Evolutionary conservation across 2,888 invertebrate species (phyloP), one percentile per base, ranked within the genome.

Genomic region (Apotomis turbidana): DNA sequence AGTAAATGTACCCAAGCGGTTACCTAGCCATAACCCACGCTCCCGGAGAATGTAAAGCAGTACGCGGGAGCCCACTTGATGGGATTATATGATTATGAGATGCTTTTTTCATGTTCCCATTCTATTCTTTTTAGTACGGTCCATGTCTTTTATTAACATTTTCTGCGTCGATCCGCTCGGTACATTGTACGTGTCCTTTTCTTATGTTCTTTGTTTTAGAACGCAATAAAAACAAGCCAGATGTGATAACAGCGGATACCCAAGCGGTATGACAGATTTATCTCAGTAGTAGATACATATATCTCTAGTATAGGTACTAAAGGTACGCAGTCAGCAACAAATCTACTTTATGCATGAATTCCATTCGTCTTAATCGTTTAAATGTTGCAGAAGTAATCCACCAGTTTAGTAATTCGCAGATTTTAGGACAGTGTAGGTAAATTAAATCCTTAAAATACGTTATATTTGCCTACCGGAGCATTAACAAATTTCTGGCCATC

Each of bases 21-120:
- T 49, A 68, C 72, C 52, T 63, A 46, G 15, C 62, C 62, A 68
- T 72, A 72, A 72, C 72, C 67, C 41, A 46, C 38, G 57, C 55
- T 27, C 57, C 51, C 57, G 44, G 75, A 66, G 77, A 75, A 83
- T 84, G 84, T 84, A 83, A 86, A 84, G 79, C 81, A 81, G 80
- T 76, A 73, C 78, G 67, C 74, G 80, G 81, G 85, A 86, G 87
- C 87, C 85, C 82, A 81, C 84, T 79, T 84, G 84, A 88, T 88
- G 84, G 85, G 83, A 82, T 87, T 85, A 85, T 84, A 87, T 82
- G 83, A 87, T 87, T 84, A 88, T 84, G 85, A 85, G 85, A 86
- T 87, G 86, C 82, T 85, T 86, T 87, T 88, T 88, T 89, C 85
- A 88, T 87, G 89, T 86, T 82, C 81, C 80, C 81, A 82, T 84